Evolutionary conservation across 2,888 invertebrate genomes (phyloP).

Genomic region (Plutella xylostella): DNA sequence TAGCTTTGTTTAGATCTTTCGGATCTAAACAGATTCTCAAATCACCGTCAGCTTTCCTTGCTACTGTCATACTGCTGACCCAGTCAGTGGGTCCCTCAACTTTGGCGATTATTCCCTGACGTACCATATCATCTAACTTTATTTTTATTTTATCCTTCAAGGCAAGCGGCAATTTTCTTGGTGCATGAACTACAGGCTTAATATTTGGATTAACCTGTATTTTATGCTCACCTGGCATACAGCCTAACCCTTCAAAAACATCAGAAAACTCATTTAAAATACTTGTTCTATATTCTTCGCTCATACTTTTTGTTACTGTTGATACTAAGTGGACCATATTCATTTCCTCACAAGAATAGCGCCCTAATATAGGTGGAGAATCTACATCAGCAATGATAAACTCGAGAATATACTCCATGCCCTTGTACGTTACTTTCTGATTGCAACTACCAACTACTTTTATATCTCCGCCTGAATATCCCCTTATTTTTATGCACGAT

Average conservation of each 20-base stretch:
- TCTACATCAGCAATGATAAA: neutral
- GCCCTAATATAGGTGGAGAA: neutral
- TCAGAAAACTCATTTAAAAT: constrained; percentile 13
- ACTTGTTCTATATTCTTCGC: neutral
- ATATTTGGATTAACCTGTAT: constrained; percentile 12
- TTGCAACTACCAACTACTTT: neutral
- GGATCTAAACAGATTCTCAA: constrained; percentile 20
- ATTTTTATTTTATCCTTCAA: constrained; percentile 17
- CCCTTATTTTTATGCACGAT: neutral
- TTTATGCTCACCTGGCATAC: constrained; percentile 14
- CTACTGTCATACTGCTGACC: constrained; percentile 23
- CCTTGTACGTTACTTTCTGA: neutral
- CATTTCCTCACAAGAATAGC: constrained; percentile 16
- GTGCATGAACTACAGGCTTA: constrained; percentile 18
- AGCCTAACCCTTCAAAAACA: constrained; percentile 14
- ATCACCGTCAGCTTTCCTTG: constrained; percentile 16
- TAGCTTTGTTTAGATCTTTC: constrained; percentile 14
- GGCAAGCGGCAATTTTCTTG: constrained; percentile 19
- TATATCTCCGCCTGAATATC: neutral
- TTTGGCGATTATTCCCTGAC: constrained; percentile 17
- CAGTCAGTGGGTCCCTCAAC: constrained; percentile 21
- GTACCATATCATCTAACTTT: constrained; percentile 19
- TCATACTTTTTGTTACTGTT: neutral
- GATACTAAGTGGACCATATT: constrained; percentile 15
- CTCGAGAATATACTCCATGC: neutral